phyloP scores from a whole-genome alignment of 53 echinoderm and acorn worm species.

The Arbacia lixula region DNA sequence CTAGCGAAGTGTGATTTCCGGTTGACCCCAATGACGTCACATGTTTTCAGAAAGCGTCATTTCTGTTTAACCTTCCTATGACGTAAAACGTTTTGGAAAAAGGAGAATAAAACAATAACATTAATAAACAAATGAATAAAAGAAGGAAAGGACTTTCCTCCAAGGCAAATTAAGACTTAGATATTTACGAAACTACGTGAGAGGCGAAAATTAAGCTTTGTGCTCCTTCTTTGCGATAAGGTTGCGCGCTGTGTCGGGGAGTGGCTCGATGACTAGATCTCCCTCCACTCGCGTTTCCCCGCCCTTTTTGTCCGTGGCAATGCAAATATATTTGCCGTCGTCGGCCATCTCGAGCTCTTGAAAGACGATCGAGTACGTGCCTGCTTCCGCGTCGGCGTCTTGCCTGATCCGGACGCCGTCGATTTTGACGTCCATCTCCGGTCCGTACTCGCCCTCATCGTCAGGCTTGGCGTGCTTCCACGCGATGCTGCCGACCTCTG shows the following conservation, averaged over 20 bases:
- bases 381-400: constrained; percentile 8
- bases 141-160: background rate
- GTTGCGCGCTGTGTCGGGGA: constrained; percentile 43
- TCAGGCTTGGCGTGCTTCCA: constrained; percentile 34
- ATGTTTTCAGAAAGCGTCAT: too few relatives aligned
- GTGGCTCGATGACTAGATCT: constrained; percentile 51
- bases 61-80: too few relatives aligned
- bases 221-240: constrained; percentile 50
- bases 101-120: too few relatives aligned
- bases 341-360: constrained; percentile 42
- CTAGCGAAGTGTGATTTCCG: constrained; percentile 12
- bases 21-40: constrained; percentile 1
- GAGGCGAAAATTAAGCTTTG: constrained; percentile 34
- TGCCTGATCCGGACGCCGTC: constrained; percentile 42
- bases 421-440: constrained; percentile 21
- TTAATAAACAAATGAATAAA: background rate
- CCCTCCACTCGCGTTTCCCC: constrained; percentile 40
- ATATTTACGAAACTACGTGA: background rate
- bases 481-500: constrained; percentile 4
- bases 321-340: constrained; percentile 49
- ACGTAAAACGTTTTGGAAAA: too few relatives aligned
- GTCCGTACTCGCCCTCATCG: constrained; percentile 43
- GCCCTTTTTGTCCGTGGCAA: constrained; percentile 51
- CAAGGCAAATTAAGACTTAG: background rate
- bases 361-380: constrained; percentile 50